These are phyloP conservation scores for Clostera curtula DNA, from an alignment of 2,888 invertebrate species.

Conservation along the genomic window DNA sequence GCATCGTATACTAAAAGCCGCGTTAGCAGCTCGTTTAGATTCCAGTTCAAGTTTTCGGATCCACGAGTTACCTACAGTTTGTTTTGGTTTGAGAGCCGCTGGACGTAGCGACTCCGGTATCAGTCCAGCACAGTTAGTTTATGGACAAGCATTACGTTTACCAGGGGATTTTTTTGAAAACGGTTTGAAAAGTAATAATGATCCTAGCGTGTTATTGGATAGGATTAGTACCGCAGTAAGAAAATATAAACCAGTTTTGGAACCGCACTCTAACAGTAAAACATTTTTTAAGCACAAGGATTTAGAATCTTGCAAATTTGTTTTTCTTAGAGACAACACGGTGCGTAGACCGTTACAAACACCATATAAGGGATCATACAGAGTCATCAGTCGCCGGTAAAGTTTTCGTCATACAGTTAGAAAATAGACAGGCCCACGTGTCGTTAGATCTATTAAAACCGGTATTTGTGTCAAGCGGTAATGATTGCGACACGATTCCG, in stretches of 20 bases:
- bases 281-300: no score
- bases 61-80: constrained; percentile 2
- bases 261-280: no score
- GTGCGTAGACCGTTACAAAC: background rate
- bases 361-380: background rate
- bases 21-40: constrained; percentile 4
- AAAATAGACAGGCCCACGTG: background rate
- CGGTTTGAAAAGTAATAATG: no score
- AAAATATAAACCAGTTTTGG: no score
- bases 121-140: no score
- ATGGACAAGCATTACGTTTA: no score
- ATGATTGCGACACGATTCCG: no score
- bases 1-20: constrained; percentile 15
- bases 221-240: no score
- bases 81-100: constrained; percentile 1
- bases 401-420: background rate
- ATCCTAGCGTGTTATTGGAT: no score
- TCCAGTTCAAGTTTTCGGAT: background rate
- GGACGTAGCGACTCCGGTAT: no score
- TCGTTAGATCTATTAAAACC: background rate
- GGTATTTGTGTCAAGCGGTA: background rate
- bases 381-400: background rate
- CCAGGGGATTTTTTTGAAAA: no score
- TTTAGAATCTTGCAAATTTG: background rate
- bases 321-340: background rate